Base-by-base conservation (phyloP, 2,113 vertebrate genomes). In the Actenoides hombroni region DNA sequence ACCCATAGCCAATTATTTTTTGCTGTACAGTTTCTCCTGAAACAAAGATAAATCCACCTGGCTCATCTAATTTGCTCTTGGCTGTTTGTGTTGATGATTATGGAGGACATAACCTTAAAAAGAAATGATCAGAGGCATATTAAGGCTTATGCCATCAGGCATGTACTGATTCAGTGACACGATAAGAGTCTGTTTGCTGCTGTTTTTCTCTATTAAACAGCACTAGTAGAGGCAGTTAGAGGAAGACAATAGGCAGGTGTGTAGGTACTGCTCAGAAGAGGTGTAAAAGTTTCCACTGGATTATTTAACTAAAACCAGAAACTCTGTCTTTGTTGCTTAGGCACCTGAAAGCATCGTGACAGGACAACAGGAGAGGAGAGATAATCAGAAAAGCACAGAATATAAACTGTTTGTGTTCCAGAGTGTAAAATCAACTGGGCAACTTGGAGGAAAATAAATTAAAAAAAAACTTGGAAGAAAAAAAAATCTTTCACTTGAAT, bases 261-360 rank as follows among this genome's bases (percentile, higher is more conserved):
- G 33, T 14, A 37, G 21, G 14, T 37, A 13, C 26, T 82, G 26
- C 48, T 83, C 48, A 40, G 40, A 60, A 74, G 24, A 64, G 13
- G 6, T 64, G 7, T 53, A n/a, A 75, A 77, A 77, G 15, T 67
- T 61, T 71, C 20, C 24, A 24, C 13, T 20, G 15, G 6, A 26
- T 60, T 48, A 7, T 33, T 54, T 48, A n/a, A 26, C 29, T 91
- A 60, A 70, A 46, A n/a, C 0, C 31, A 80, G 61, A 74, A 87
- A 31, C 10, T n/a, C 53, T 56, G 28, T 14, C 10, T 39, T 46
- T 11, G 26, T 69, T 84, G 12, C 7, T 67, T 37, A 40, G 6
- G 21, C 9, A 44, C 18, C 11, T 10, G 29, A 33, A 86, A 65
- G 6, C 4, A 16, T 46, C 0, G 0, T 40, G 33, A 9, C 33